Conservation (phyloP, 1,140 invertebrate species). For the Drosophila erecta region DNA sequence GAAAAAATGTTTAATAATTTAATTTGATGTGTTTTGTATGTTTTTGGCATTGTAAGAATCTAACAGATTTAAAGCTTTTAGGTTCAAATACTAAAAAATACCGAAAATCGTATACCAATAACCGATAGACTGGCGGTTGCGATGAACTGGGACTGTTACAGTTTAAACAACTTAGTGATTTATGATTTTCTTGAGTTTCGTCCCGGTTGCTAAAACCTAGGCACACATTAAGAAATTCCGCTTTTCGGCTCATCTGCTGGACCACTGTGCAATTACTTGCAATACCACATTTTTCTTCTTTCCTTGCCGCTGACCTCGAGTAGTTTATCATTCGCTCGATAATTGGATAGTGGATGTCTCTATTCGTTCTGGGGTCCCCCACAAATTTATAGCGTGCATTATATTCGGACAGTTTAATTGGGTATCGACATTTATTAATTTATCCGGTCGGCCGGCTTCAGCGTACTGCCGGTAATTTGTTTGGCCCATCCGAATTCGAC, state of each 20-base stretch:
- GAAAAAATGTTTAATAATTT: too few species aligned
- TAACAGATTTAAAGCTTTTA: too few species aligned
- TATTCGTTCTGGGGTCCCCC: constrained; percentile 44
- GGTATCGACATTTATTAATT: constrained; percentile 80
- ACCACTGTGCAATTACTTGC: constrained; percentile 58
- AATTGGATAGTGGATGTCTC: constrained; percentile 62
- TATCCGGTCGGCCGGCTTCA: constrained; percentile 26
- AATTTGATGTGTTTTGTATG: too few species aligned
- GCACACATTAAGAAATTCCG: not conserved
- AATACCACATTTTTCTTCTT: constrained; percentile 49
- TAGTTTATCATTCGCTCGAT: constrained; percentile 48
- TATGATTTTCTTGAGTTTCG: not conserved
- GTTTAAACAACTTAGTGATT: not conserved
- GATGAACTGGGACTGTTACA: constrained; percentile 4
- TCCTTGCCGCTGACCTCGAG: constrained; percentile 38
- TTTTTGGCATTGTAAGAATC: too few species aligned
- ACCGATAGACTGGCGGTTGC: not conserved
- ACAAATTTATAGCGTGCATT: constrained; percentile 74
- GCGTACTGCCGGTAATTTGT: constrained; percentile 47
- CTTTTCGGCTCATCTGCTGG: constrained; percentile 12
- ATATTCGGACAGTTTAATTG: constrained; percentile 75
- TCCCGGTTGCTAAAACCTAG: not conserved
- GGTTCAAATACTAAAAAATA: too few species aligned
- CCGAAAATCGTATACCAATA: too few species aligned
- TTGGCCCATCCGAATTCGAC: constrained; percentile 30